Conservation (phyloP, 1,140 invertebrate genomes). For the Lordiphosa clarofinis region DNA sequence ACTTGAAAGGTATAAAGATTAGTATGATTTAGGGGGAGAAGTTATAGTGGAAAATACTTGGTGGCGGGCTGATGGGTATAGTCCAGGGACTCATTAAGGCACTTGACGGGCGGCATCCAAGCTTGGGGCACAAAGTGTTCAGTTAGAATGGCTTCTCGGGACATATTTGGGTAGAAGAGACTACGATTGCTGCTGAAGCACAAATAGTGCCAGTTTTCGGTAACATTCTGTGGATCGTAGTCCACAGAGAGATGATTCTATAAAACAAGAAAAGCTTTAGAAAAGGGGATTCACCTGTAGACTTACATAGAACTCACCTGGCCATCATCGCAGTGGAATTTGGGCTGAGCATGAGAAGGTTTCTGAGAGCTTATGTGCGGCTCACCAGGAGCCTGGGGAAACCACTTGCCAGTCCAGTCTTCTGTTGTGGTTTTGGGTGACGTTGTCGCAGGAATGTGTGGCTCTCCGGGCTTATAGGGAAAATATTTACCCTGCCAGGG, state of each 20-base stretch:
- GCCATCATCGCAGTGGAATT: conserved; percentile 85
- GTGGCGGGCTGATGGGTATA: conserved; percentile 85
- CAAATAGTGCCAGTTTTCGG: conserved; percentile 84
- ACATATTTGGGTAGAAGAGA: conserved; percentile 80
- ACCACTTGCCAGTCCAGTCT: conserved; percentile 54
- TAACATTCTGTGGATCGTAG: conserved; percentile 84
- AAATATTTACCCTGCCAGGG: conserved; percentile 36
- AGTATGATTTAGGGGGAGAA: no score
- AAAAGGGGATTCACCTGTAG: not conserved
- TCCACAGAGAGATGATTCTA: conserved; percentile 86
- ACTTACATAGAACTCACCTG: conserved; percentile 80
- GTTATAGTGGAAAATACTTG: no score
- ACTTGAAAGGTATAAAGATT: no score
- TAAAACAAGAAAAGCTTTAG: conserved; percentile 6
- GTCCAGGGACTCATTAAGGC: conserved; percentile 85
- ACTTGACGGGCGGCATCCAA: conserved; percentile 85
- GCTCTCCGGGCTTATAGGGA: conserved; percentile 31
- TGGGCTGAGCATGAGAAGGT: not conserved
- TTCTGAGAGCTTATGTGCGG: conserved; percentile 17
- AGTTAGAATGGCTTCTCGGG: conserved; percentile 81
- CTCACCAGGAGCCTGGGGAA: conserved; percentile 46
- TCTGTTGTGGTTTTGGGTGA: not conserved
- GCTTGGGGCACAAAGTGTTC: conserved; percentile 83
- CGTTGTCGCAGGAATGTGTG: conserved; percentile 9
- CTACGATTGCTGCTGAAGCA: conserved; percentile 75